Percentiles rank a stretch among this genome's conserved stretches.
phyloP scores from a whole-genome alignment of 2,888 invertebrate genomes.

The Noctuana brunneofusca region DNA sequence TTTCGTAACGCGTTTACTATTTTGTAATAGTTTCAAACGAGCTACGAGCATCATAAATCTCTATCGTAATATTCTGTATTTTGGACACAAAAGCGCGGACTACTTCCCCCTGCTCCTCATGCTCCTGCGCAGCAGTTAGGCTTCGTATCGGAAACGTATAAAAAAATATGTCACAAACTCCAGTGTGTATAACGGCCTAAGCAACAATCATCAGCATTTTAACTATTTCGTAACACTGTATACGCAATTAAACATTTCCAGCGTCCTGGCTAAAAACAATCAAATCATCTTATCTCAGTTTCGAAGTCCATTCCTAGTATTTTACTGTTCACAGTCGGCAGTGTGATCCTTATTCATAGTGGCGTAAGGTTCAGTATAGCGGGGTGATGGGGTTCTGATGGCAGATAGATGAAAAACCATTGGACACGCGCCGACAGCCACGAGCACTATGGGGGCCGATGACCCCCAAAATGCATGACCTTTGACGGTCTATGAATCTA shows the following conservation, averaged over 20 bases:
- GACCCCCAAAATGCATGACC: constrained; percentile 49
- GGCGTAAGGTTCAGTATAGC: not conserved
- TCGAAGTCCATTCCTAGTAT: constrained; percentile 7
- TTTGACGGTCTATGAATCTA: constrained; percentile 30
- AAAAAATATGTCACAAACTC: not conserved
- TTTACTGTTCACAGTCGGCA: not conserved
- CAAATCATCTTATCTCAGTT: constrained; percentile 50
- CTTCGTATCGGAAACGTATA: no score
- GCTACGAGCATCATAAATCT: no score
- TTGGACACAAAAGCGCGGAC: no score
- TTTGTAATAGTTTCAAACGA: no score
- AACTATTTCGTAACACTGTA: constrained; percentile 56
- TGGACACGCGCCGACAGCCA: constrained; percentile 63
- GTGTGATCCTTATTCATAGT: not conserved
- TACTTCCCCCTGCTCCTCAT: no score
- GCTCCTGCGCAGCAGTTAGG: no score
- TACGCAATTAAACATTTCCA: constrained; percentile 76
- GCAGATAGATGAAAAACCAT: constrained; percentile 36
- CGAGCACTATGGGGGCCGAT: constrained; percentile 44
- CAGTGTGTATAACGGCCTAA: constrained; percentile 1
- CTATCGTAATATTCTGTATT: no score
- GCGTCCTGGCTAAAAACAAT: constrained; percentile 74
- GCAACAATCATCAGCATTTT: constrained; percentile 48
- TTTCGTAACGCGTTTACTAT: no score
- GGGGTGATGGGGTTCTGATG: not conserved